A percentile compares a stretch with the other conserved stretches of the same genome.
Evolutionary conservation across 2,113 vertebrate species (phyloP).

Genomic region (Arenaria interpres): DNA sequence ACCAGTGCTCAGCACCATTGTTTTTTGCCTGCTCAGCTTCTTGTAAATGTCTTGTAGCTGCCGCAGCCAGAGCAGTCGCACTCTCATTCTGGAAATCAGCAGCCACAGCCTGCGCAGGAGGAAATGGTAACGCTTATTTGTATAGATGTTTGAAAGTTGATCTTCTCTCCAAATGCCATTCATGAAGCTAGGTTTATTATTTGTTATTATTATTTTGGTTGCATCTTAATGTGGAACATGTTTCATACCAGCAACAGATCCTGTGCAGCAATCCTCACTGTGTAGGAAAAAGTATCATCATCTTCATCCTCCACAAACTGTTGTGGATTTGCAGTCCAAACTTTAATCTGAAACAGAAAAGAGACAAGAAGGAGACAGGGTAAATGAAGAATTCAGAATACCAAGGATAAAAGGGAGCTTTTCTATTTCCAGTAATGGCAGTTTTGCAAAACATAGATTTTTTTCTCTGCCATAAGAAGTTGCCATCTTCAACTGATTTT

Average conservation of each 20-base stretch:
- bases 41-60: conserved; percentile 92
- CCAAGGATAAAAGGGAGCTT: background rate
- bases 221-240: background rate
- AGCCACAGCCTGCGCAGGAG: conserved; percentile 85
- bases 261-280: conserved; percentile 95
- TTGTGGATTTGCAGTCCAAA: conserved; percentile 96
- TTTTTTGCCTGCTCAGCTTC: conserved; percentile 93
- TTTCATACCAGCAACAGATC: conserved; percentile 91
- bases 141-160: background rate
- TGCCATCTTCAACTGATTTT: background rate
- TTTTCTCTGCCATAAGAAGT: background rate
- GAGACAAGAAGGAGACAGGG: background rate
- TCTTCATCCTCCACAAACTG: conserved; percentile 99
- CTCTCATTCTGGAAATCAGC: conserved; percentile 98
- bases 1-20: conserved; percentile 90
- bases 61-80: conserved; percentile 91
- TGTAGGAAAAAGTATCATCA: conserved; percentile 97
- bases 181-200: background rate
- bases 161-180: background rate
- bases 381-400: background rate
- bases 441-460: background rate
- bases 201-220: background rate
- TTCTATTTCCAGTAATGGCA: background rate
- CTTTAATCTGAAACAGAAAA: conserved; percentile 84
- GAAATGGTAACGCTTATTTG: background rate